Base-by-base conservation (phyloP, 2,113 vertebrate genomes). In the Rhinichthys klamathensis region DNA sequence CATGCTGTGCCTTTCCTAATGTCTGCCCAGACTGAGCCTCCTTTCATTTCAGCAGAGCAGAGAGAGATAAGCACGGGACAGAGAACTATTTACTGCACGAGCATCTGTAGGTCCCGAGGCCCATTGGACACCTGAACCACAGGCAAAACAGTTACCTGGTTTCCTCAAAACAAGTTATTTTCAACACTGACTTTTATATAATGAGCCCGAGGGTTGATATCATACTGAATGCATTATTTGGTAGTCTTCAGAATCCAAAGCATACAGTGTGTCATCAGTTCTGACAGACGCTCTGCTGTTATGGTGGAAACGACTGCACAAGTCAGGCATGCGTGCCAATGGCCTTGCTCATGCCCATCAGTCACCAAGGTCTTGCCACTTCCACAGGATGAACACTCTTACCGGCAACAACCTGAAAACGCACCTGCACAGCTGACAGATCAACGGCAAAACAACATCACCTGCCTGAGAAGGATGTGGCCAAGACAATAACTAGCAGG, bases 381-480 rank as follows among this genome's bases (percentile, higher is more conserved):
- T 70, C 84, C 41, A 83, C 77, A 63, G 25, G 69, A 83, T 90
- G 56, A 87, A 77, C 89, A 3, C 12, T 2, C 21, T 79, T 79
- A 25, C 83, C 51, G 70, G 70, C 67, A 35, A 46, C 69, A 46
- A 35, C 60, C 61, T 87, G 3, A 38, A 89, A 90, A 84, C 54
- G 86, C 92, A 93, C 91, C 92, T 93, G 91, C 89, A 81, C 85
- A 87, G 89, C 90, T 92, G 90, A 92, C 85, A 91, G 86, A 86
- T 91, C 77, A 4, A 85, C 80, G 72, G 58, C 80, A 89, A 80
- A 86, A 88, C 81, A 91, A 86, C 89, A 87, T 82, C 83, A 81
- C 78, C 79, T 81, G 79, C 2, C 25, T 13, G 18, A 81, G 63
- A 81, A 56, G 61, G 41, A 69, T 15, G 25, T 30, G 61, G 79